These are phyloP conservation scores for Gallinago paraguaiae DNA, from an alignment of 2,113 vertebrate species.

Conservation along the genomic window DNA sequence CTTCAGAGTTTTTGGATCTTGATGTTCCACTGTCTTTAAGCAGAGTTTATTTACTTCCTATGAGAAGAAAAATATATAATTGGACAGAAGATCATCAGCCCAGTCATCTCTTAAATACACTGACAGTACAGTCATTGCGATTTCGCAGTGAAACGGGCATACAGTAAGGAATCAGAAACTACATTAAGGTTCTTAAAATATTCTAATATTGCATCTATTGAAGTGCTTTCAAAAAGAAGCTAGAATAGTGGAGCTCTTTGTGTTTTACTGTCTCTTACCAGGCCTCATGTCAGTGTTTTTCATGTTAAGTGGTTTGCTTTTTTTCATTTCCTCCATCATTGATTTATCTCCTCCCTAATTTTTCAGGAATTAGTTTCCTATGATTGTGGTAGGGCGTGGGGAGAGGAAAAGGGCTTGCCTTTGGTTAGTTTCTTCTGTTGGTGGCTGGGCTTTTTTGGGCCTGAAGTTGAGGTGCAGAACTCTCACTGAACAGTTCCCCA, in stretches of 20 bases:
- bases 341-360: constrained; percentile 66
- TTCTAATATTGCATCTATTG: not conserved
- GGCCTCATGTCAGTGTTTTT: not conserved
- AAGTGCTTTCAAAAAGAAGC: not conserved
- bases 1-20: not conserved
- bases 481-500: not conserved
- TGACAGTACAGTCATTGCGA: not conserved
- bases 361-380: constrained; percentile 74
- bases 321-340: not conserved
- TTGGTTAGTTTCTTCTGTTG: not conserved
- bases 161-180: not conserved
- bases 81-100: not conserved
- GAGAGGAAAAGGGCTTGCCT: not conserved
- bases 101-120: not conserved
- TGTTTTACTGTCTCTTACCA: not conserved
- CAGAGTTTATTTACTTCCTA: not conserved
- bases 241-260: not conserved
- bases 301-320: not conserved
- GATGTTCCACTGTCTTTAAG: not conserved
- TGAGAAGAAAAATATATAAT: not conserved
- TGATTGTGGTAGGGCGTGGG: not conserved
- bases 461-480: not conserved
- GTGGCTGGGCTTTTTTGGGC: not conserved
- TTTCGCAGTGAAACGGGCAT: not conserved
- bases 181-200: not conserved